Base-by-base conservation (phyloP, 2,888 invertebrate species). In the Dasysyrphus tricinctus region DNA sequence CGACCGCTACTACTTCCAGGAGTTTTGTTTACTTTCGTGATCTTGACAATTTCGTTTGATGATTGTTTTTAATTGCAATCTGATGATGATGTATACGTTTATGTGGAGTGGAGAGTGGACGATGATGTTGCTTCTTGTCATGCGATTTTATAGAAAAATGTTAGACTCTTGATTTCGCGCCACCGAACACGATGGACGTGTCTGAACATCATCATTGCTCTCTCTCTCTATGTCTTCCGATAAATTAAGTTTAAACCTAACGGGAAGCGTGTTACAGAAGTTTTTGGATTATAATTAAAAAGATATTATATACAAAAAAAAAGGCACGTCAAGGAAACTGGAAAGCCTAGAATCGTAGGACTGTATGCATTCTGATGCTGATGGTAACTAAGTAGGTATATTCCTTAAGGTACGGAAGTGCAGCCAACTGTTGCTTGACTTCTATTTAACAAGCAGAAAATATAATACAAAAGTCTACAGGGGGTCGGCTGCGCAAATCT, bases 21-120 rank as follows among this genome's bases (percentile, higher is more conserved):
- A 77, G 77, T 80, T 85, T 67, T 85, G 81, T 85, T 85, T 80
- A 85, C 85, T 77, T 85, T 85, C 85, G 81, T 85, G 85, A 85
- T 85, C 81, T 77, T 85, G 81, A 85, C 85, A 85, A 85, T 85
- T 81, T 85, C 73, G 81, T 77, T 81, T 77, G 85, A 85, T 85
- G 80, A 85, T 85, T 81, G 85, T 73, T 85, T 85, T 85, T 85
- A 85, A 85, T 85, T 85, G 85, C 85, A 57, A 73, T 76, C 9
- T 80, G 73, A 75, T 85, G 80, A 72, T 78, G 61, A 85, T 77
- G 76, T 54, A 73, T 77, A 14, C 12, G 61, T 37, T 61, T 61
- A 37, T 37, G 34, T 57, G 39, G 49, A 57, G 76, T 76, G 54
- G 14, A 37, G 54, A 39, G 51, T 54, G 29, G 16, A 51, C 37